Base-by-base conservation (phyloP, 1,140 invertebrate genomes). In the Cyrtorhinus lividipennis region DNA sequence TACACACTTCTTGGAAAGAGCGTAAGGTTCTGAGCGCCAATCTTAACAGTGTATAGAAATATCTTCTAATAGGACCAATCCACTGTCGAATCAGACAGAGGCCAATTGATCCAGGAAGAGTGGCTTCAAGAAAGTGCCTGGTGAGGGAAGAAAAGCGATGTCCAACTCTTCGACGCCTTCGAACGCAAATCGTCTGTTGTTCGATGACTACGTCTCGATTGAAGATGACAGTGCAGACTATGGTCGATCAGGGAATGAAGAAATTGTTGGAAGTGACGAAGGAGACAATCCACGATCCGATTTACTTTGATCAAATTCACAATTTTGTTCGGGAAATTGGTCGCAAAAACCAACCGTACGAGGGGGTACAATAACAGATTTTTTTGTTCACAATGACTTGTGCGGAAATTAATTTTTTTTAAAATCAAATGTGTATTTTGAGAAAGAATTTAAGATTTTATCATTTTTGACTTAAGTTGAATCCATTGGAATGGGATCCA, bases 181-280 rank as follows among this genome's bases (percentile, higher is more conserved):
- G 22, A 56, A 56, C 48, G 48, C 20, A 56, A 20, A 18, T 56
- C 48, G 15, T 56, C 48, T 20, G 8, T 56, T 20, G 22, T 56
- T 56, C 48, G 48, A 56, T 18, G 48, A 56, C 48, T 56, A 56
- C 48, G 48, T 56, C 48, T 56, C 48, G 48, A 56, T 56, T 56
- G 48, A 56, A 8, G 48, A 56, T 56, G 48, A 23, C 15, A 20
- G 8, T 18, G 48, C 48, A 18, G 48, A 10, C 15, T 56, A 8
- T 56, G 48, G 48, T 18, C 48, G 20, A 56, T 23, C 15, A 56
- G 15, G 8, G 22, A 20, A 56, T 56, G 48, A 56, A 56, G 5
- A 56, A n/a, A 10, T 56, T 10, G 22, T 56, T n/a, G n/a, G 22
- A 56, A 56, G 48, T 23, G 48, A 56, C 5, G 48, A 56, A 18